phyloP scores from a whole-genome alignment of 2,888 invertebrate species.

The Trachelus tabidus region DNA sequence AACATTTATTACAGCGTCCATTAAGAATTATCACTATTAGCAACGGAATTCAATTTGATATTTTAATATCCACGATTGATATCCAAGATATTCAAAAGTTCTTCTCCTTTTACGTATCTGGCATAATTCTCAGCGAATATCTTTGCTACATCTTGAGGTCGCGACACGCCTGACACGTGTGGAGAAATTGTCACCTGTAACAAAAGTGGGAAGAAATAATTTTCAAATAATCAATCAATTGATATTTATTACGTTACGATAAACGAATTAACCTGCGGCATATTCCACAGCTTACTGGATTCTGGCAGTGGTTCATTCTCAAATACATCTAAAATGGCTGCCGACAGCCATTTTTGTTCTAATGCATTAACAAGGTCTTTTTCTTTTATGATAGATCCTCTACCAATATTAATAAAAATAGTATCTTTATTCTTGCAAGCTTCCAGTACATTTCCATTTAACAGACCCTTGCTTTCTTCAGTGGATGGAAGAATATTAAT shows the following conservation, averaged over 20 bases:
- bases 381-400: conserved; percentile 70
- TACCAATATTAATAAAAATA: conserved; percentile 72
- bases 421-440: conserved; percentile 65
- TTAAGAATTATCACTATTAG: not conserved
- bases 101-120: conserved; percentile 57
- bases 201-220: conserved; percentile 21
- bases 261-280: conserved; percentile 62
- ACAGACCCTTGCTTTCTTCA: conserved; percentile 65
- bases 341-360: conserved; percentile 68
- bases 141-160: conserved; percentile 64
- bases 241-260: not conserved
- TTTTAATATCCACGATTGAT: conserved; percentile 64
- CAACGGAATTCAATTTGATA: not conserved
- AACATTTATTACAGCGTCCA: not conserved
- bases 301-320: conserved; percentile 68
- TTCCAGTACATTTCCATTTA: conserved; percentile 67
- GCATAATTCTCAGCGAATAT: conserved; percentile 66
- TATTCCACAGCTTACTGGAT: conserved; percentile 67
- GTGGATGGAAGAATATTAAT: conserved; percentile 70
- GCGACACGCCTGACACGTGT: conserved; percentile 64
- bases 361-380: conserved; percentile 68
- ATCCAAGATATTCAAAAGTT: conserved; percentile 61
- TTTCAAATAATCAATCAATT: not conserved
- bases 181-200: conserved; percentile 67
- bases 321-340: conserved; percentile 71